Evolutionary conservation across 2,888 invertebrate genomes (phyloP).

Genomic region (Idaea straminata): DNA sequence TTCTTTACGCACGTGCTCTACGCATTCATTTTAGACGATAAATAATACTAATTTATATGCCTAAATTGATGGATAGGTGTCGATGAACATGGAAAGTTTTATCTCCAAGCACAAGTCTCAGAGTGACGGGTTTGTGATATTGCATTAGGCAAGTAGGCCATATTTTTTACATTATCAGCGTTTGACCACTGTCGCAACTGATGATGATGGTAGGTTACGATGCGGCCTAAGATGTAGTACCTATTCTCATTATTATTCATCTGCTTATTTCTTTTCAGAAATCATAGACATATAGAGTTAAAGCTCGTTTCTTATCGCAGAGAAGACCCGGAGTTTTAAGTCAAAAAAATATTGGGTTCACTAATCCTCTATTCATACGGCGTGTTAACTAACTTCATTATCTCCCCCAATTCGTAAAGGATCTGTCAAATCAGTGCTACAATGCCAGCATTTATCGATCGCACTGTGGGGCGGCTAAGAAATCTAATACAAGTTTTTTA

Average conservation of each 20-base stretch:
- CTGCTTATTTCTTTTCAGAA: neutral
- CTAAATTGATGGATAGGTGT: neutral
- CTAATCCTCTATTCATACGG: neutral
- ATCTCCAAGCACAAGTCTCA: neutral
- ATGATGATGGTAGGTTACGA: too few relatives aligned
- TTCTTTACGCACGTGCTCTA: slow-evolving; percentile 5
- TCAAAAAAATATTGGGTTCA: neutral
- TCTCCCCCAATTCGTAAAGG: slow-evolving; percentile 33
- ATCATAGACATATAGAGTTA: neutral
- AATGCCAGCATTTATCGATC: slow-evolving; percentile 62
- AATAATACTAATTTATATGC: neutral
- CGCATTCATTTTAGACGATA: neutral
- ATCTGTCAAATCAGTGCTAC: slow-evolving; percentile 58
- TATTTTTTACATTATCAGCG: too few relatives aligned
- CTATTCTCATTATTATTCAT: neutral
- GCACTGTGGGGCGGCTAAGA: slow-evolving; percentile 42
- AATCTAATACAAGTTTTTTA: slow-evolving; percentile 77
- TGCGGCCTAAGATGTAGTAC: neutral
- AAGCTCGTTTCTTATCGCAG: neutral
- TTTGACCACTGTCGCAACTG: too few relatives aligned
- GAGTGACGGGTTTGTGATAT: too few relatives aligned
- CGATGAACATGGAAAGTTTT: neutral
- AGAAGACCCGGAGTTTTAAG: neutral
- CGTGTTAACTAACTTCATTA: slow-evolving; percentile 32
- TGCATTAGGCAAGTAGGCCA: too few relatives aligned